Evolutionary conservation across 2,113 vertebrate genomes (phyloP), one percentile per base, ranked within the genome.

Genomic region (Stegastes partitus): DNA sequence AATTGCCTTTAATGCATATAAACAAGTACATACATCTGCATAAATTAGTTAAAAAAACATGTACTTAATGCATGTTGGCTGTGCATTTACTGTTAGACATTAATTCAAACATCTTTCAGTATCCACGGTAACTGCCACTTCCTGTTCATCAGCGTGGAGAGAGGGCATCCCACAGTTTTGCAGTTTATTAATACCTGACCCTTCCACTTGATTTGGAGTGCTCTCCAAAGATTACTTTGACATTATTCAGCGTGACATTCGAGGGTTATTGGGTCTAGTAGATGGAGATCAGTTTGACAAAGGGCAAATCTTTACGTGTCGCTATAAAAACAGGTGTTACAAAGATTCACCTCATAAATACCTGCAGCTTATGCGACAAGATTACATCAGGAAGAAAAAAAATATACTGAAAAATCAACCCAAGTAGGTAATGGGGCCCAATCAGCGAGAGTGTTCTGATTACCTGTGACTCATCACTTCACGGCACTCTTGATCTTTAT

Each of bases 391-490:
- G 11, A 55, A 55, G 9, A 16, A 55, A 55, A 66, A 37, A 15
- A 26, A 51, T 58, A 19, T 9, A 50, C 9, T 6, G 51, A 42
- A 26, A 67, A 54, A 76, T 47, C 22, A 55, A n/a, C 37, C 22
- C 26, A 39, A 37, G 34, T 21, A 54, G 18, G 19, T 80, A 66
- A 79, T 72, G 5, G 5, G 14, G 15, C 3, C 22, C 22, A 73
- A 61, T 68, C 57, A 68, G n/a, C 23, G 18, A 34, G 19, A 71
- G 18, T 57, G 44, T 15, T 44, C 44, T 64, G 45, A 81, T 74
- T 56, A 62, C 37, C 22, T 0, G 4, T 54, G 49, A 68, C 56
- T 47, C 50, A 39, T 23, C 0, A 2, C 22, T 39, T 70, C 18
- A 62, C 10, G 37, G 55, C 18, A 18, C 21, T 55, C 16, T 70